Evolutionary conservation across 2,113 vertebrate genomes (phyloP).

Genomic region (Eclectus roratus): DNA sequence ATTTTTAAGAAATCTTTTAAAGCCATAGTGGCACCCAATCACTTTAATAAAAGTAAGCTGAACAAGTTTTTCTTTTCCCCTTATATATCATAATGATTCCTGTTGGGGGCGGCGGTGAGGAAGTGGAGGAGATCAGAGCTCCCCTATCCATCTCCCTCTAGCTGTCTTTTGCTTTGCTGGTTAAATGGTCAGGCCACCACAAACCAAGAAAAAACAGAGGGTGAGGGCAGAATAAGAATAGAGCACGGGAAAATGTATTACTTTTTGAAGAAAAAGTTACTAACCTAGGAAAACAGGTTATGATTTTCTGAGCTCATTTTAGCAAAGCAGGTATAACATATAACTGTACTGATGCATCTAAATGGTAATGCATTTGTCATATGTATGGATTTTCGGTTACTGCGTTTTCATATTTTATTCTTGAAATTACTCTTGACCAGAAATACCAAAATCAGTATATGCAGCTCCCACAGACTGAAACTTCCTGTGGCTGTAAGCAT

Average conservation of each 20-base stretch:
- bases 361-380: not conserved
- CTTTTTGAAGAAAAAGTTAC: not conserved
- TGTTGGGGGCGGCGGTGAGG: rapidly evolving
- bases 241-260: not conserved
- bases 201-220: not conserved
- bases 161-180: not conserved
- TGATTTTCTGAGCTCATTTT: not conserved
- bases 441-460: not conserved
- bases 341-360: not conserved
- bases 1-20: not conserved
- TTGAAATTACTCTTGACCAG: not conserved
- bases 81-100: not conserved
- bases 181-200: not conserved
- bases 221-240: not conserved
- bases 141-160: not conserved
- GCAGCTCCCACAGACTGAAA: not conserved
- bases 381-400: not conserved
- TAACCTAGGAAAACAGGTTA: not conserved
- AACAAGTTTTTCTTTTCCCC: not conserved
- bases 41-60: not conserved
- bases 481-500: not conserved
- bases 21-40: not conserved
- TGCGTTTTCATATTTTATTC: not conserved
- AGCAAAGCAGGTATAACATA: not conserved
- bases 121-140: not conserved